Conservation (phyloP, 2,888 invertebrate species). For the Xanthorhoe spadicearia region DNA sequence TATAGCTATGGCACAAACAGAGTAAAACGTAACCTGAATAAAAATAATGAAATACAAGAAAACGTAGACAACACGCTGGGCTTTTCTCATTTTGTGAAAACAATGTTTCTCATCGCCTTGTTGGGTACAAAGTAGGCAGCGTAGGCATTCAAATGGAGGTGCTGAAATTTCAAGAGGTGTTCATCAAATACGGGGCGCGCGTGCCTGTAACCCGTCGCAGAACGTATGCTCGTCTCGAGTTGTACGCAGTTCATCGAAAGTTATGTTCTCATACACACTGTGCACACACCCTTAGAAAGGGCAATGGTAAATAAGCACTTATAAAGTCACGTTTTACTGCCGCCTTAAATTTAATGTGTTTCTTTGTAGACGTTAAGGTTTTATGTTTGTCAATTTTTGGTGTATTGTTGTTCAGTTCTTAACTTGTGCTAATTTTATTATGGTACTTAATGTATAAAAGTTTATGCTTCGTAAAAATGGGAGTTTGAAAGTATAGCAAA, state of each 20-base stretch:
- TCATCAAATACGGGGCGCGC: slow-evolving; percentile 11
- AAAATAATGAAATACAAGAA: too few species aligned
- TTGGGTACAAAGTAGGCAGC: slow-evolving; percentile 4
- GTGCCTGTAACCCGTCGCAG: slow-evolving; percentile 5
- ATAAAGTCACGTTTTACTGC: slow-evolving; percentile 61
- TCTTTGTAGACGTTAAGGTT: slow-evolving; percentile 55
- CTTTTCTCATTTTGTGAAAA: neutral
- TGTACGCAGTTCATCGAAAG: slow-evolving; percentile 2
- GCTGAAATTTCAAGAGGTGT: slow-evolving; percentile 21
- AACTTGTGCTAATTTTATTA: slow-evolving; percentile 44
- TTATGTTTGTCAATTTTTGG: slow-evolving; percentile 48
- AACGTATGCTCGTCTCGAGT: slow-evolving; percentile 1
- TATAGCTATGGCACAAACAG: too few species aligned
- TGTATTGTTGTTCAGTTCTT: slow-evolving; percentile 46
- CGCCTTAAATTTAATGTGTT: slow-evolving; percentile 63
- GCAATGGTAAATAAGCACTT: slow-evolving; percentile 57
- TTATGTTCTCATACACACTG: slow-evolving; percentile 4
- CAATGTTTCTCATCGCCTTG: neutral
- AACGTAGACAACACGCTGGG: too few species aligned
- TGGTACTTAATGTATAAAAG: slow-evolving; percentile 40
- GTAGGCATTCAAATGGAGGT: slow-evolving; percentile 14
- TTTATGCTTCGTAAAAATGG: slow-evolving; percentile 42
- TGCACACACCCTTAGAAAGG: slow-evolving; percentile 28
- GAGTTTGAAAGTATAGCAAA: slow-evolving; percentile 37
- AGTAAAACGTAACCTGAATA: too few species aligned